These are phyloP conservation scores for Prionace glauca DNA, from an alignment of 2,797 vertebrate genomes.

Conservation along the genomic window DNA sequence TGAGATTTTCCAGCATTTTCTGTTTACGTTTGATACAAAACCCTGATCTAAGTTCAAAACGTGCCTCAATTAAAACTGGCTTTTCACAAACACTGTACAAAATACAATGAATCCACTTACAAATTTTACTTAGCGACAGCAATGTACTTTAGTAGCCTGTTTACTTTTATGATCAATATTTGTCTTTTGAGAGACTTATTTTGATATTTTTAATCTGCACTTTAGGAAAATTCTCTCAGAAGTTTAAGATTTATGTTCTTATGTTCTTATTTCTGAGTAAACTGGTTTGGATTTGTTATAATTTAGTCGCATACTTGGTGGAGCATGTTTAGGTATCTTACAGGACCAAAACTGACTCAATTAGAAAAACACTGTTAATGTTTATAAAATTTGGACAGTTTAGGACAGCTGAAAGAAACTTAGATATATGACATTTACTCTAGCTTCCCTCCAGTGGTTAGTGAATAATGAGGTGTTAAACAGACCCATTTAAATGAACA, in stretches of 20 bases:
- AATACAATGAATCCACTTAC: background rate
- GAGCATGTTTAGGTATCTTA: background rate
- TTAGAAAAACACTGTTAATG: background rate
- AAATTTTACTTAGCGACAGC: background rate
- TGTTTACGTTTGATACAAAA: background rate
- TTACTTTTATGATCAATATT: background rate
- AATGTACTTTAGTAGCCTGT: background rate
- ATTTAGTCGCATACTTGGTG: background rate
- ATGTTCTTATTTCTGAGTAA: background rate
- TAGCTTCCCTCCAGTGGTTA: constrained; percentile 25
- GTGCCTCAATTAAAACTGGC: background rate
- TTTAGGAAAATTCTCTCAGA: background rate
- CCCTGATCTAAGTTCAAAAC: background rate
- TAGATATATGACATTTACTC: constrained; percentile 35
- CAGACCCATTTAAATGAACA: constrained; percentile 38
- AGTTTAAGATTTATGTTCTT: background rate
- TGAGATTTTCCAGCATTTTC: too few relatives aligned
- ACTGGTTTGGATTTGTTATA: background rate
- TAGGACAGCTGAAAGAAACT: constrained; percentile 34
- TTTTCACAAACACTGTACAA: background rate
- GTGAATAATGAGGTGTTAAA: constrained; percentile 39
- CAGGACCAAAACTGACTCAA: background rate
- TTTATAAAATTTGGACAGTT: constrained; percentile 32
- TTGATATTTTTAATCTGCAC: background rate
- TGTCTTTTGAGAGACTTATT: background rate